Conservation (phyloP, 2,113 vertebrate genomes). For the Xiphias gladius region DNA sequence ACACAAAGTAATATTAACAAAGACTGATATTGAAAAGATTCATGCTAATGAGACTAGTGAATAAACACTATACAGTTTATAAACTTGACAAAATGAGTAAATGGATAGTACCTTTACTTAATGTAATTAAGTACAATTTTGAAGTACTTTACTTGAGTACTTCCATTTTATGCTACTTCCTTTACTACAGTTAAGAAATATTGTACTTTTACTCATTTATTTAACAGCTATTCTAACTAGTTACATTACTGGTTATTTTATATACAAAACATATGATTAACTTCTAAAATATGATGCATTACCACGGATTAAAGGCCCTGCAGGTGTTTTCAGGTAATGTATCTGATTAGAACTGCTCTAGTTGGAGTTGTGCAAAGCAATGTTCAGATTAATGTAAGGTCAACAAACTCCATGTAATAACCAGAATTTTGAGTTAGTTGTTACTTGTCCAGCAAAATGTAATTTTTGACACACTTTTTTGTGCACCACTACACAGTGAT, state of each 20-base stretch:
- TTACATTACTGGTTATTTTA: background rate
- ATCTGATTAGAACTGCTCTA: background rate
- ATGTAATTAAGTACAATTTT: background rate
- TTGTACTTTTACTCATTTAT: too few relatives aligned
- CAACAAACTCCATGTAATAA: background rate
- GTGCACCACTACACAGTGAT: background rate
- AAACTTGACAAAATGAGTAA: background rate
- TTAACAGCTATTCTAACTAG: background rate
- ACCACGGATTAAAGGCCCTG: background rate
- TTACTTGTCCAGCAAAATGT: too few relatives aligned
- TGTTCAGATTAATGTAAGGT: background rate
- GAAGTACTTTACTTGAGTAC: background rate
- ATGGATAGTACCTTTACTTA: background rate
- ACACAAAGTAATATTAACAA: conserved; percentile 16
- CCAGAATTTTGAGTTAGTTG: too few relatives aligned
- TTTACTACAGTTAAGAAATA: background rate
- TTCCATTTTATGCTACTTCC: background rate
- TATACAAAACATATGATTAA: background rate
- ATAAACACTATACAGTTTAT: background rate
- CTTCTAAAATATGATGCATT: background rate
- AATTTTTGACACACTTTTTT: background rate
- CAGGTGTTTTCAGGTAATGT: too few relatives aligned
- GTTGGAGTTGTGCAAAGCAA: background rate
- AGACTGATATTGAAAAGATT: background rate
- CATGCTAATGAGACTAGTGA: background rate